Evolutionary conservation across 2,113 vertebrate genomes (phyloP).

Genomic region (Rhagologus leucostigma): DNA sequence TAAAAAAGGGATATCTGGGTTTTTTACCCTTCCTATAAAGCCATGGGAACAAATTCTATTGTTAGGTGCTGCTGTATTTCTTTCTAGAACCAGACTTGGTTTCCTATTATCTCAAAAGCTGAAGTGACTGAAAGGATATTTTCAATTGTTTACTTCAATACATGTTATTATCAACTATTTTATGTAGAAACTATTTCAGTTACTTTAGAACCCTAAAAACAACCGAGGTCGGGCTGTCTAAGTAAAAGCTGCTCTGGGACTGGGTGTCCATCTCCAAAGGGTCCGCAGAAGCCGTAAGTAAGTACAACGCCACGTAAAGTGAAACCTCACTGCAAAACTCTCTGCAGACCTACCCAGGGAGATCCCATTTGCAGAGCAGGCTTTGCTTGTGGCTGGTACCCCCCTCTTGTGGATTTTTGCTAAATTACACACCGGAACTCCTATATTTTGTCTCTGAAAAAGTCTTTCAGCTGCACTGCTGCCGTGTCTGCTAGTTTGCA

Average conservation of each 20-base stretch:
- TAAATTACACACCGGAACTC: background rate
- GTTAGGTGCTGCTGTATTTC: background rate
- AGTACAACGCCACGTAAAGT: accelerated
- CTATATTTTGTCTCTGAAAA: accelerated
- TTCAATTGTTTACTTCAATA: background rate
- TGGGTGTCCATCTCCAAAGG: background rate
- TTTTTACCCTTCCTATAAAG: background rate
- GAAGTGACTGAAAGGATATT: background rate
- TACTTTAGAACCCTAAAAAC: background rate
- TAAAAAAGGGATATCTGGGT: background rate
- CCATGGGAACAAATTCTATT: background rate
- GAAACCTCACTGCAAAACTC: background rate
- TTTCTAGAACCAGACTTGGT: background rate
- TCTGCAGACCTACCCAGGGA: background rate
- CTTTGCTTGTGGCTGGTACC: background rate
- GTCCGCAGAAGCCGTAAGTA: background rate
- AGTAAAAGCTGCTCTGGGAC: background rate
- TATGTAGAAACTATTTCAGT: background rate
- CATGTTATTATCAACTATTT: background rate
- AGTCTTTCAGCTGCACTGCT: accelerated
- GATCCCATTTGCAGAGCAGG: background rate
- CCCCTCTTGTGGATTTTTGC: background rate
- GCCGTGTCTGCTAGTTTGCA: accelerated
- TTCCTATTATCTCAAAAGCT: background rate
- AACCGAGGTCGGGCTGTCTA: background rate